phyloP scores from a whole-genome alignment of 2,113 vertebrate species.

The Sus scrofa region T2T-Sscrofa CM000812.6:156927001-156927500 shows the following conservation, averaged over 20 bases:
- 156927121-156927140: background rate
- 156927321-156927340: background rate
- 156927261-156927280: background rate
- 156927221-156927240: accelerated
- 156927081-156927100: background rate
- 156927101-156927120: background rate
- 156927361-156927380: too few species aligned
- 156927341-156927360: background rate
- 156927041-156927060: background rate
- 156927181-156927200: background rate
- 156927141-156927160: background rate
- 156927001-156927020: too few species aligned
- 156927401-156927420: background rate
- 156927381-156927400: background rate
- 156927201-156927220: background rate
- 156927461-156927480: background rate
- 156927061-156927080: background rate
- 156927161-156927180: background rate
- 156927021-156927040: too few species aligned
- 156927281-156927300: accelerated
- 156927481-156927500: background rate
- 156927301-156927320: background rate
- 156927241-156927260: background rate
- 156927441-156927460: background rate
- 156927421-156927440: background rate